Evolutionary conservation across 2,113 vertebrate species (phyloP), one percentile per base, ranked within the genome.

Genomic region (Cichladusa arquata): DNA sequence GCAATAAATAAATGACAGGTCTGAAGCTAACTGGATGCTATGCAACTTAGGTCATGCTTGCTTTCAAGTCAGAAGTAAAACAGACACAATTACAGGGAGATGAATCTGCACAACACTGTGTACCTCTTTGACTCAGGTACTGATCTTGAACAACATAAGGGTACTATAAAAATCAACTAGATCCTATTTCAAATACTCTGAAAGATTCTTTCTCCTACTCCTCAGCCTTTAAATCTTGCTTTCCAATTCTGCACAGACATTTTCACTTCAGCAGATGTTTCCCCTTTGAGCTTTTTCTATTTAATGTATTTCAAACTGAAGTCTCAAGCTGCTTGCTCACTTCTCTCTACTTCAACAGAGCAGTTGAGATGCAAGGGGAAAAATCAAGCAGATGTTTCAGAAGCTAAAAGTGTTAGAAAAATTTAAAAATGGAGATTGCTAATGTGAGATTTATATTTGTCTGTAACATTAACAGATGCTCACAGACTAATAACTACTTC

Each of bases 341-440:
- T 95, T 96, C 93, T 71, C 57, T 86, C 78, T 80, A 86, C 74
- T 97, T 95, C 88, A 74, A 85, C 6, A 5, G 81, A 97, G 95
- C 92, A 92, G 92, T 71, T 88, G 74, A 96, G 67, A 91, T 54
- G 56, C 82, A 93, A 86, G 76, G 58, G 96, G 38, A 93, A 94
- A 97, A 98, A 98, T 97, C 92, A 96, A 91, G 97, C 97, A 98
- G 97, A 98, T 98, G 97, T 97, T 98, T 94, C 94, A 58, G 53
- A 96, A 97, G 84, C 79, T 90, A 53, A 95, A 97, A 95, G 87
- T 82, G 81, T 85, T 92, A 96, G 47, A 54, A 70, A 94, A 94
- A 65, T 48, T 57, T 69, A 91, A 88, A 93, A 91, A 69, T 91
- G 71, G 38, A 97, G 95, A 74, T 93, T 96, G 94, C 79, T 96